phyloP scores from a whole-genome alignment of 2,797 vertebrate genomes.

The Diplodus puntazzo region DNA sequence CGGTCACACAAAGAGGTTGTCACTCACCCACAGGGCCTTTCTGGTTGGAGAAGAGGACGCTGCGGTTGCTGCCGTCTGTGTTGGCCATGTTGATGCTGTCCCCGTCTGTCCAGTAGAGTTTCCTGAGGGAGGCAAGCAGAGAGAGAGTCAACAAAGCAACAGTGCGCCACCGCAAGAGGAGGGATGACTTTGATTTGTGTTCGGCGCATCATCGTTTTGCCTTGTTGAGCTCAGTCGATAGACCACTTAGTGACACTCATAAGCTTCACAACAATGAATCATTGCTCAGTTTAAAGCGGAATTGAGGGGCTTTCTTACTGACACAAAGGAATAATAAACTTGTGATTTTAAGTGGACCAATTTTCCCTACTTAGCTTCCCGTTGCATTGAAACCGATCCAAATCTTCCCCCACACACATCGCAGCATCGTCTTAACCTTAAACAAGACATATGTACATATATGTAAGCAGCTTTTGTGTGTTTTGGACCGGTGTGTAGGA shows the following conservation, averaged over 20 bases:
- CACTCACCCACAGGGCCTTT: conserved; percentile 93
- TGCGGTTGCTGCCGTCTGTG: conserved; percentile 94
- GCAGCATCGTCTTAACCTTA: background rate
- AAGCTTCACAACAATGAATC: background rate
- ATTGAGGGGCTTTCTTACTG: background rate
- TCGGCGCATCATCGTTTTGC: background rate
- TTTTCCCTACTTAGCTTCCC: background rate
- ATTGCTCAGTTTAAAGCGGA: background rate
- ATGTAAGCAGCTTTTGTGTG: no score
- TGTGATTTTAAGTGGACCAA: background rate
- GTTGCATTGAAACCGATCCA: background rate
- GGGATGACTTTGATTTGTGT: conserved; percentile 16
- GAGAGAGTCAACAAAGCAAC: background rate
- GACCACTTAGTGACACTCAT: background rate
- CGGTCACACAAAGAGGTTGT: background rate
- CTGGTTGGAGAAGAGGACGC: conserved; percentile 91
- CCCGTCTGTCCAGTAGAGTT: conserved; percentile 97
- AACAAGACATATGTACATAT: background rate
- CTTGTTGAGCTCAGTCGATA: background rate
- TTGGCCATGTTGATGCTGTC: conserved; percentile 97
- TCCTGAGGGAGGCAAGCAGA: conserved; percentile 80
- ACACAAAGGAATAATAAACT: background rate
- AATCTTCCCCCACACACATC: background rate
- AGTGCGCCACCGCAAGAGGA: background rate
- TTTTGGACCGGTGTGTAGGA: no score